phyloP scores from a whole-genome alignment of 2,113 vertebrate genomes.

The Delphinus delphis region DNA sequence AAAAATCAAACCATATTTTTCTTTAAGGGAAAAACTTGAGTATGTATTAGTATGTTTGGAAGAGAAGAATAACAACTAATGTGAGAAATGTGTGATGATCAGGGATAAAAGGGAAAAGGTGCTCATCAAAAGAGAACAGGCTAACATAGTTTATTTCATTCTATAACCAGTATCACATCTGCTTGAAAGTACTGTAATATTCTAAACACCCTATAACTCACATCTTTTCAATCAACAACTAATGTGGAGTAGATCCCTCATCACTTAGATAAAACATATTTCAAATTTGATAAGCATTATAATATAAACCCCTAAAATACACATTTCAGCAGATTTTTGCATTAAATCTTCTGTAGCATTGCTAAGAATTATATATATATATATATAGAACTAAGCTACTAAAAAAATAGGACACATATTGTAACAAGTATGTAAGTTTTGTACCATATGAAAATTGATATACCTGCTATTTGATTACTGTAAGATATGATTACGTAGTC shows the following conservation, averaged over 20 bases:
- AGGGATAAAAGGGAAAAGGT: background rate
- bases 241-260: conserved; percentile 39
- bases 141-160: background rate
- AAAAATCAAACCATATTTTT: background rate
- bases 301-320: background rate
- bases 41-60: background rate
- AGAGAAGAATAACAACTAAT: background rate
- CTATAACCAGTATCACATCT: background rate
- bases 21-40: background rate
- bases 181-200: background rate
- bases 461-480: conserved; percentile 61
- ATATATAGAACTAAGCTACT: conserved; percentile 25
- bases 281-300: background rate
- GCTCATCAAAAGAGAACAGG: background rate
- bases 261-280: background rate
- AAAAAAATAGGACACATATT: conserved; percentile 47
- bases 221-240: conserved; percentile 18
- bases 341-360: conserved; percentile 54
- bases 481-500: conserved; percentile 59
- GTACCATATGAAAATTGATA: conserved; percentile 67
- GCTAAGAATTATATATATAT: background rate
- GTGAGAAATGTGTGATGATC: background rate
- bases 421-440: conserved; percentile 58
- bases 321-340: conserved; percentile 34
- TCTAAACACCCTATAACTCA: background rate